These are phyloP conservation scores for Drosophila willistoni DNA, from an alignment of 1,140 invertebrate species.

Conservation along the genomic window DNA sequence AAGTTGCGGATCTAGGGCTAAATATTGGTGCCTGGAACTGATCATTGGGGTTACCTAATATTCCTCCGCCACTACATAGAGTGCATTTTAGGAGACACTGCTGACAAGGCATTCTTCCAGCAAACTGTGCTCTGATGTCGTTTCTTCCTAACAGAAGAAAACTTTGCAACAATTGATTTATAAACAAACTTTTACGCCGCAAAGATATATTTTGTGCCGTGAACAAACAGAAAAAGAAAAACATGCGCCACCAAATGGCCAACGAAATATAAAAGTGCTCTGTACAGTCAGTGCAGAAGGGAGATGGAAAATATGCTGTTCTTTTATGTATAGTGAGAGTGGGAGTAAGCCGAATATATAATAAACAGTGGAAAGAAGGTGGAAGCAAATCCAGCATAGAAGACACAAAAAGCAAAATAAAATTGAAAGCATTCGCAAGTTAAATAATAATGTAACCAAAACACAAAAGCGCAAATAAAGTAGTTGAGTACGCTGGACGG, in stretches of 20 bases:
- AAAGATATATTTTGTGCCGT: slow-evolving; percentile 63
- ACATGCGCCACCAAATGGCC: slow-evolving; percentile 62
- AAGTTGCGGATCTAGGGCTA: too few relatives aligned
- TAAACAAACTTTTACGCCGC: slow-evolving; percentile 73
- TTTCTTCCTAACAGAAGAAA: background rate
- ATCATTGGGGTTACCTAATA: too few relatives aligned
- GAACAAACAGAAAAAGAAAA: slow-evolving; percentile 62
- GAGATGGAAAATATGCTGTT: slow-evolving; percentile 33
- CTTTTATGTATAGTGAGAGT: background rate
- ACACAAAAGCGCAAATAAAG: slow-evolving; percentile 57
- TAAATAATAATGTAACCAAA: slow-evolving; percentile 56
- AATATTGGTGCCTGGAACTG: too few relatives aligned
- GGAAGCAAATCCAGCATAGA: slow-evolving; percentile 50
- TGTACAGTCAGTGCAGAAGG: slow-evolving; percentile 27
- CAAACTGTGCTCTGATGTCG: slow-evolving; percentile 45
- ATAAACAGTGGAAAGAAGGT: slow-evolving; percentile 28
- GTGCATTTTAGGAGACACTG: slow-evolving; percentile 47
- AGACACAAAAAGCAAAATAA: slow-evolving; percentile 40
- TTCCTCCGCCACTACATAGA: slow-evolving; percentile 15
- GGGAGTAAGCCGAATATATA: slow-evolving; percentile 37
- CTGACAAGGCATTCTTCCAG: slow-evolving; percentile 50
- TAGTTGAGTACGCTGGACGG: slow-evolving; percentile 39
- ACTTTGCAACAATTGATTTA: slow-evolving; percentile 54
- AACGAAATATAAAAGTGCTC: slow-evolving; percentile 64
- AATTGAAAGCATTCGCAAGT: slow-evolving; percentile 56